Conservation (phyloP, 2,797 vertebrate species). For the Semotilus atromaculatus region DNA sequence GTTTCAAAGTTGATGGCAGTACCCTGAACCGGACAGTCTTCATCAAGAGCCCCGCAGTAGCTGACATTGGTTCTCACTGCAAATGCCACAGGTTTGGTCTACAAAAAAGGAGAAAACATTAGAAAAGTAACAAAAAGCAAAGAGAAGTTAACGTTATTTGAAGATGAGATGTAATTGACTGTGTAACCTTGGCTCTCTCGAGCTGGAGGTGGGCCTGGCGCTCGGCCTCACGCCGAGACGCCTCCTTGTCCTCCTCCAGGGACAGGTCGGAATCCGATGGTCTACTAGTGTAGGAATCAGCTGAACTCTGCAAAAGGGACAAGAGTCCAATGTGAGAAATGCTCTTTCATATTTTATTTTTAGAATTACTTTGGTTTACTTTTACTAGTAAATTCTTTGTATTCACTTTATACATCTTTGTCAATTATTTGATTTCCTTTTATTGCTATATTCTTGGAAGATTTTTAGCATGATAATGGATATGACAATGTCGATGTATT, state of each 20-base stretch:
- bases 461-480: background rate
- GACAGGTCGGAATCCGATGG: constrained; percentile 98
- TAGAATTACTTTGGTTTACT: background rate
- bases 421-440: background rate
- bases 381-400: background rate
- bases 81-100: constrained; percentile 96
- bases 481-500: background rate
- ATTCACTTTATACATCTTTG: background rate
- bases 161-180: constrained; percentile 39
- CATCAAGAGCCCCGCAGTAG: constrained; percentile 94
- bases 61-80: constrained; percentile 97
- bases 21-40: constrained; percentile 94
- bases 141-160: background rate
- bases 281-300: constrained; percentile 96
- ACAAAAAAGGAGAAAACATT: background rate
- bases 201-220: constrained; percentile 95
- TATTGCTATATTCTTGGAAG: background rate
- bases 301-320: constrained; percentile 84
- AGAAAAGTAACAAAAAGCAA: background rate
- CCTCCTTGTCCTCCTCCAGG: constrained; percentile 96
- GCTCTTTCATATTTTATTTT: background rate
- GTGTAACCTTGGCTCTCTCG: constrained; percentile 91
- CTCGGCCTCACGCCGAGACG: constrained; percentile 94
- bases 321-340: background rate
- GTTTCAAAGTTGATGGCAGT: constrained; percentile 96